Percentiles rank a stretch among this genome's conserved stretches.
Evolutionary conservation across 2,797 vertebrate species (phyloP).

Genomic region (Aplochiton taeniatus): DNA sequence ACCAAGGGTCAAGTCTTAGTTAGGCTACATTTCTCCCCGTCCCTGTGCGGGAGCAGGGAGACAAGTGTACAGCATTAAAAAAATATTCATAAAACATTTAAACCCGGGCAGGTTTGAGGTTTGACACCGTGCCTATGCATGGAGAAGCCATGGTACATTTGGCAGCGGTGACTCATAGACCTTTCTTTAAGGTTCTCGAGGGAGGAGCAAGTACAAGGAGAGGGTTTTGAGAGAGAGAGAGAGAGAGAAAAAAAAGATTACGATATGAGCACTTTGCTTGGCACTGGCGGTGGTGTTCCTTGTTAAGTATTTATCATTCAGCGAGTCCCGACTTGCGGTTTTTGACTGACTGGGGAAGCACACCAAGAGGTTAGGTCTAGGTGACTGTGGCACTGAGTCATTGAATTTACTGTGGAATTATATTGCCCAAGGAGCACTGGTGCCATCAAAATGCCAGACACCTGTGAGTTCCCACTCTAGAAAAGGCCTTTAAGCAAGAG

Average conservation of each 20-base stretch:
- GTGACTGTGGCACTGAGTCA: conserved; percentile 21
- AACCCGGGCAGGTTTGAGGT: conserved; percentile 4
- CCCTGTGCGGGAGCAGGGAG: background rate
- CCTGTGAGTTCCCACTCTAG: too few relatives aligned
- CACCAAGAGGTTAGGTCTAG: conserved; percentile 25
- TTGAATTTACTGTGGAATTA: background rate
- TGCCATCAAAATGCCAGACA: too few relatives aligned
- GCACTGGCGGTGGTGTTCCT: conserved; percentile 16
- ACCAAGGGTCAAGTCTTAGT: conserved; percentile 30
- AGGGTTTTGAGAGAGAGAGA: background rate
- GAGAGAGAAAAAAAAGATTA: background rate
- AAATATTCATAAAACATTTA: too few relatives aligned
- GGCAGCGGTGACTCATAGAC: conserved; percentile 14
- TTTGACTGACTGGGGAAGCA: conserved; percentile 15
- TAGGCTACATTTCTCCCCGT: conserved; percentile 4
- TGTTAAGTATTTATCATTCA: conserved; percentile 35
- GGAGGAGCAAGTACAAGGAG: conserved; percentile 1
- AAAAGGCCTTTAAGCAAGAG: too few relatives aligned
- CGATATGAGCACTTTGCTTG: conserved; percentile 17
- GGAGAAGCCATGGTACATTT: background rate
- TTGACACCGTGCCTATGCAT: conserved; percentile 2
- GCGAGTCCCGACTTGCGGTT: conserved; percentile 4
- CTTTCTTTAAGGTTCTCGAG: conserved; percentile 2
- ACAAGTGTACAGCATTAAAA: background rate
- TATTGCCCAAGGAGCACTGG: too few relatives aligned